Conservation (phyloP, 2,797 vertebrate species). For the Mormyrus hasselquistii region DNA sequence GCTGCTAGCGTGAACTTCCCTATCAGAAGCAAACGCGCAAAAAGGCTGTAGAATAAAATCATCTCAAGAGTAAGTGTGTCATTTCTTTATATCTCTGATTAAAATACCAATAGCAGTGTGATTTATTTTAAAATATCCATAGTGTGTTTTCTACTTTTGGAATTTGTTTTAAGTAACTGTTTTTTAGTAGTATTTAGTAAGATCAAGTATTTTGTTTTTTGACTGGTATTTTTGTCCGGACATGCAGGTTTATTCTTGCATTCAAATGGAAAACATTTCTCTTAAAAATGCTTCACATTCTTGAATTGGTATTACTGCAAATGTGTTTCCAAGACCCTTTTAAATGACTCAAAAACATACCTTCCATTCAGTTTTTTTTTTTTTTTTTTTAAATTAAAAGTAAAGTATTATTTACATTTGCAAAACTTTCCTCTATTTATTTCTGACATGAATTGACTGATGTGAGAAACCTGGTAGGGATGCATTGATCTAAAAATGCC, state of each 20-base stretch:
- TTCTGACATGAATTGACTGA: background rate
- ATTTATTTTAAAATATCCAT: background rate
- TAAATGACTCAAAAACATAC: background rate
- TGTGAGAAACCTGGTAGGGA: background rate
- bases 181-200: background rate
- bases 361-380: background rate
- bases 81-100: background rate
- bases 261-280: background rate
- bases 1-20: background rate
- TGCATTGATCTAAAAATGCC: background rate
- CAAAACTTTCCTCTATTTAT: background rate
- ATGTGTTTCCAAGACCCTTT: background rate
- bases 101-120: background rate
- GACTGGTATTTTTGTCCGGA: background rate
- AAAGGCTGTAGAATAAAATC: background rate
- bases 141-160: background rate
- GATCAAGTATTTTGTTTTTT: background rate
- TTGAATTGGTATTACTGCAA: background rate
- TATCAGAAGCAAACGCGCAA: background rate
- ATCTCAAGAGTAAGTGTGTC: conserved; percentile 8
- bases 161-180: background rate
- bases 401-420: background rate
- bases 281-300: background rate
- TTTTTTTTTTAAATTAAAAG: background rate
- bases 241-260: background rate